phyloP scores from a whole-genome alignment of 2,113 vertebrate species.

The Myotis brandtii region DNA sequence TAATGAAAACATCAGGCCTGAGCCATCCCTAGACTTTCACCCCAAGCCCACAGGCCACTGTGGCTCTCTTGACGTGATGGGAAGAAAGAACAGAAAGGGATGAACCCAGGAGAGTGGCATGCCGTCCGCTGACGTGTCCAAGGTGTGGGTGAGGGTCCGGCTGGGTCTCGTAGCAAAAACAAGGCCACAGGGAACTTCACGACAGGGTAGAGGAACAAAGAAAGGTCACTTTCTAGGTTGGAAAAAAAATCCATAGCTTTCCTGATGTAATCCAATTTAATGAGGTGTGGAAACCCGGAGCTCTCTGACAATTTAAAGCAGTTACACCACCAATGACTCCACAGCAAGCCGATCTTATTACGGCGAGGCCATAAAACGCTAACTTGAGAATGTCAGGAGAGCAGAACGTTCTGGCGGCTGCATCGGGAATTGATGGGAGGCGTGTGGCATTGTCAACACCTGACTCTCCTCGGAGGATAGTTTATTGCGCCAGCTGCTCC shows the following conservation, averaged over 20 bases:
- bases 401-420: not conserved
- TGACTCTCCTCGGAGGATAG: not conserved
- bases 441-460: not conserved
- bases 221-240: slow-evolving; percentile 39
- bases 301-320: slow-evolving; percentile 66
- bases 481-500: not conserved
- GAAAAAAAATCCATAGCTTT: not conserved
- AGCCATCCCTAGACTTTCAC: not conserved
- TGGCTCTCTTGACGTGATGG: not conserved
- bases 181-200: not conserved
- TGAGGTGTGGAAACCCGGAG: slow-evolving; percentile 57
- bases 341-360: slow-evolving; percentile 60
- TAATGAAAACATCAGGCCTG: not conserved
- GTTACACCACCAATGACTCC: slow-evolving; percentile 65
- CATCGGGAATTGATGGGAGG: not conserved
- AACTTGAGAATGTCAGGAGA: slow-evolving; percentile 25
- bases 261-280: slow-evolving; percentile 59
- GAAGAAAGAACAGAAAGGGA: not conserved
- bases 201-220: not conserved
- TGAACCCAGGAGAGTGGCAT: rapidly evolving
- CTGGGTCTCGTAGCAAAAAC: not conserved
- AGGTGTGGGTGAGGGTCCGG: not conserved
- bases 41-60: not conserved
- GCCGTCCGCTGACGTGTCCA: rapidly evolving
- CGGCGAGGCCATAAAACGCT: slow-evolving; percentile 39